Evolutionary conservation across 2,113 vertebrate species (phyloP).

Genomic region (Butorides virescens): DNA sequence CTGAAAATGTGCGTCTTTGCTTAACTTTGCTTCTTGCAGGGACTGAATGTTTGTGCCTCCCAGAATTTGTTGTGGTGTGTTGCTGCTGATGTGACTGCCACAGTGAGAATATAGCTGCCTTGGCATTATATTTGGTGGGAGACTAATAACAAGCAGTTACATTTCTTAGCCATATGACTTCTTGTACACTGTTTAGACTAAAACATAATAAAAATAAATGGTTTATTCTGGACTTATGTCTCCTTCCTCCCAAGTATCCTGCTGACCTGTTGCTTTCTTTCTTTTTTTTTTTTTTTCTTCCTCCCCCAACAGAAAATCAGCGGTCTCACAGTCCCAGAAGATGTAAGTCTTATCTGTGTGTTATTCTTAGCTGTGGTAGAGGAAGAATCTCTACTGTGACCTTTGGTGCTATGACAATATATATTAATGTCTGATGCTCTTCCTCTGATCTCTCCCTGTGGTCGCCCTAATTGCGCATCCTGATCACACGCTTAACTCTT

Average conservation of each 20-base stretch:
- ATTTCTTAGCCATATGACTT: background rate
- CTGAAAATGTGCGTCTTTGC: background rate
- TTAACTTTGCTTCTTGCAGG: background rate
- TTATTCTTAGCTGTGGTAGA: slow-evolving; percentile 46
- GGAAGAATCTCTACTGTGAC: slow-evolving; percentile 11
- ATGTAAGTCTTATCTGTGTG: slow-evolving; percentile 57
- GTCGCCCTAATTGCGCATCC: background rate
- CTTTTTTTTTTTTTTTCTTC: background rate
- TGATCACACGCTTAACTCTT: background rate
- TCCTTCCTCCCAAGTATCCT: background rate
- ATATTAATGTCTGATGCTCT: background rate
- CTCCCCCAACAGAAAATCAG: slow-evolving; percentile 51
- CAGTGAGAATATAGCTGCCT: background rate
- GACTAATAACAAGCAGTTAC: background rate
- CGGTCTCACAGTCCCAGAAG: slow-evolving; percentile 69
- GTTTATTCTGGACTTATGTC: background rate
- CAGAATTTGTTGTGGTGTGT: background rate
- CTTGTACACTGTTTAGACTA: background rate
- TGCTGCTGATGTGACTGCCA: background rate
- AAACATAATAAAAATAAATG: background rate
- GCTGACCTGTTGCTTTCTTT: slow-evolving; percentile 22
- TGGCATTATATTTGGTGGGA: background rate
- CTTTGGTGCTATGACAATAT: slow-evolving; percentile 15
- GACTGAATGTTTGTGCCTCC: background rate
- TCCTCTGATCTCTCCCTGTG: slow-evolving; percentile 42